Percentiles rank a stretch among this genome's conserved stretches.
Evolutionary conservation across 1,140 invertebrate species (phyloP).

Genomic region (Ladona fulva): DNA sequence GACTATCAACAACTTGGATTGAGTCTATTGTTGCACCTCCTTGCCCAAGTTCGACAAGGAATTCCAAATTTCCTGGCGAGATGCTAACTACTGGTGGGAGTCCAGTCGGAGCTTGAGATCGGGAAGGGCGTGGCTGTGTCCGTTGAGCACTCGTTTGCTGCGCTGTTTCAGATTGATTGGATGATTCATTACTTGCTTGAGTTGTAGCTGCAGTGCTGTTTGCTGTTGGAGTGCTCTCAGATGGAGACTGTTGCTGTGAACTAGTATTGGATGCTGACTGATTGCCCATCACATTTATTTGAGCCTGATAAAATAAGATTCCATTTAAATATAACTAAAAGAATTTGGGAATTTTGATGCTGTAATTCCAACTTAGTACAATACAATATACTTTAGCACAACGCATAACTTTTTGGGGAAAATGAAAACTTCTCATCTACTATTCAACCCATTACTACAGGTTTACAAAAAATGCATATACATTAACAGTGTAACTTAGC

Average conservation of each 20-base stretch:
- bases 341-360: too few species aligned
- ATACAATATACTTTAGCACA: too few species aligned
- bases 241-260: background rate
- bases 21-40: slow-evolving; percentile 49
- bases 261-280: slow-evolving; percentile 29
- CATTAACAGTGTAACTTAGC: too few species aligned
- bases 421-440: too few species aligned
- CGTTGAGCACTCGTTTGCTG: slow-evolving; percentile 8
- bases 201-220: slow-evolving; percentile 29
- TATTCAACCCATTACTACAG: too few species aligned
- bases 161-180: background rate
- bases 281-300: slow-evolving; percentile 41
- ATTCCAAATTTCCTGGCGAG: slow-evolving; percentile 43
- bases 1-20: slow-evolving; percentile 31
- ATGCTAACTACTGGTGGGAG: slow-evolving; percentile 16
- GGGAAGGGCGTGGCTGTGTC: background rate
- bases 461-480: too few species aligned
- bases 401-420: too few species aligned
- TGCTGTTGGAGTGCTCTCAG: slow-evolving; percentile 23
- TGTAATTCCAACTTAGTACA: too few species aligned
- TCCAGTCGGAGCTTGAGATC: slow-evolving; percentile 24
- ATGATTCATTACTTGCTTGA: slow-evolving; percentile 20
- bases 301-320: slow-evolving; percentile 34
- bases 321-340: too few species aligned
- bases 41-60: slow-evolving; percentile 60